Evolutionary conservation across 2,113 vertebrate genomes (phyloP), one percentile per base, ranked within the genome.

Genomic region (Syrrhaptes paradoxus): DNA sequence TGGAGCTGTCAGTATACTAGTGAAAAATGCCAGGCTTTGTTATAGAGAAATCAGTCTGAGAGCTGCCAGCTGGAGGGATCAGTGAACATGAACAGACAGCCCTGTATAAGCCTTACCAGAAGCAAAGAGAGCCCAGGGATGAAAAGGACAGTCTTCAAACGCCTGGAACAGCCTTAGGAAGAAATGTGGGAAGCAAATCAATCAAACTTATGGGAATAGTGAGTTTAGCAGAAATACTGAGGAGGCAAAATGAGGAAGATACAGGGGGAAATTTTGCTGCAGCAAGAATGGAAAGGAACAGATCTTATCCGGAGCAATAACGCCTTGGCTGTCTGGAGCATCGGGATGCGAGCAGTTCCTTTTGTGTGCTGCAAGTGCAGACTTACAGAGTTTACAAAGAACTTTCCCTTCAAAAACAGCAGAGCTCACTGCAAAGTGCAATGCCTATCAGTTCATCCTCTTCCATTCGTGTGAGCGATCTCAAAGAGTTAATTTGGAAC

Each of bases 311-410:
- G 8, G 12, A 81, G 36, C 31, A 54, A 13, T 11, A 48, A 43
- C 31, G n/a, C 12, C 13, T 41, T 34, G 49, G 38, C 34, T 55
- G 26, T 17, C 49, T 45, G 46, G 38, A 70, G 63, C 13, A 28
- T 1, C 0, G 0, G 62, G 26, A 4, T 12, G 52, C 0, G 4
- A 61, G 61, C 58, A 57, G 52, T 25, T n/a, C 24, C 7, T 24
- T 10, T 36, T 49, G 28, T 3, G 11, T 17, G 48, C 46, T 75
- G 10, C 48, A 54, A 26, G 19, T 0, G 28, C 52, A 72, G 80
- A 49, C 1, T 15, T 7, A 5, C 3, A 31, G 38, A 26, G 7
- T 4, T n/a, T 17, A 7, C 62, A 73, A 61, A 62, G 52, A 62
- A 4, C 6, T 58, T 29, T 52, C 2, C 14, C 36, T 32, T 17